These are phyloP conservation scores for Vireo griseus DNA, from an alignment of 2,797 vertebrate genomes.

Conservation along the genomic window DNA sequence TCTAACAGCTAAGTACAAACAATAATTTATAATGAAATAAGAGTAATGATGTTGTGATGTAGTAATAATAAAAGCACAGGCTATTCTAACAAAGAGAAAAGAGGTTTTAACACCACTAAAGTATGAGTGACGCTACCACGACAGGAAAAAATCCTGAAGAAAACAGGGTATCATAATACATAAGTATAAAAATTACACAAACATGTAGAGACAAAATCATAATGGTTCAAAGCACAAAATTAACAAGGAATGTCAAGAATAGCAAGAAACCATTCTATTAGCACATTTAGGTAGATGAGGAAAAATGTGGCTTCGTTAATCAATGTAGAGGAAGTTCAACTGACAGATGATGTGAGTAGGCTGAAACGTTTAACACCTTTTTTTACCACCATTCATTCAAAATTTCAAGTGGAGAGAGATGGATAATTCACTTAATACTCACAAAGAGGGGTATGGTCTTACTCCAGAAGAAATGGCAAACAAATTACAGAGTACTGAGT, in stretches of 20 bases:
- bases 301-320: constrained; percentile 3
- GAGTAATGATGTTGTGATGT: not conserved
- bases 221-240: not conserved
- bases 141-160: not conserved
- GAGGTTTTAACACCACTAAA: not conserved
- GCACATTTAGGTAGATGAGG: not conserved
- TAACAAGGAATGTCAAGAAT: not conserved
- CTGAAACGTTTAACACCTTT: constrained; percentile 24
- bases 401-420: not conserved
- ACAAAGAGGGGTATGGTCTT: not conserved
- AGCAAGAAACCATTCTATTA: not conserved
- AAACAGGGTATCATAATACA: not conserved
- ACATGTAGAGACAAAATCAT: not conserved
- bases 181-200: not conserved
- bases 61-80: not conserved
- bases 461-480: not conserved
- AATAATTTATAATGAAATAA: not conserved
- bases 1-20: not conserved
- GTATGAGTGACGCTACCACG: not conserved
- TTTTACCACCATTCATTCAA: constrained; percentile 19
- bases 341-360: constrained; percentile 31
- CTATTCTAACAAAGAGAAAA: not conserved
- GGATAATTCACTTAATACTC: not conserved
- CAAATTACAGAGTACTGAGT: not conserved
- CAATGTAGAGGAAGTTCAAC: constrained; percentile 7